Conservation (phyloP, 2,113 vertebrate genomes). For the Arothron firmamentum region DNA sequence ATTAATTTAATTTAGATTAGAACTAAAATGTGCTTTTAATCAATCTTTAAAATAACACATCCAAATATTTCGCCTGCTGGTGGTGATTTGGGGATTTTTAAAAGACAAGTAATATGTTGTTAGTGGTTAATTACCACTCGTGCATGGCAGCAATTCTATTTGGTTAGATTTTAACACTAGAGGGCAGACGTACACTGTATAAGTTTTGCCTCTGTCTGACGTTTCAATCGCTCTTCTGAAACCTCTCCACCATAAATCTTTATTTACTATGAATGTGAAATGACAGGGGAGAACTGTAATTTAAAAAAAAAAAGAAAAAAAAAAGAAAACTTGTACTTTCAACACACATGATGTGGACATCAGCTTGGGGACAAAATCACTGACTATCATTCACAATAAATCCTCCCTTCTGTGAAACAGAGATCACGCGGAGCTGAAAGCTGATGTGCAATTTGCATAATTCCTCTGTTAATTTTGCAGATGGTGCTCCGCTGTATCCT, state of each 20-base stretch:
- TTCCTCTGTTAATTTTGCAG: conserved; percentile 36
- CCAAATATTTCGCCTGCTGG: background rate
- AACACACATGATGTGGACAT: background rate
- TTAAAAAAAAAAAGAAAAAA: background rate
- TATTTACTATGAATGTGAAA: background rate
- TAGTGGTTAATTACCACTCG: background rate
- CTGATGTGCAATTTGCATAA: conserved; percentile 37
- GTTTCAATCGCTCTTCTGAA: background rate
- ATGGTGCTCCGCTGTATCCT: conserved; percentile 30
- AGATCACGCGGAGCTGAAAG: conserved; percentile 17
- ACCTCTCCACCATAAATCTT: background rate
- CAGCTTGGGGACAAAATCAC: conserved; percentile 2
- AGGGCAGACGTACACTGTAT: conserved; percentile 38
- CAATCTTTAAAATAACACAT: background rate
- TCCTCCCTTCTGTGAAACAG: conserved; percentile 7
- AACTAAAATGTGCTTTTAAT: conserved; percentile 1
- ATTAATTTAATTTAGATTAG: background rate
- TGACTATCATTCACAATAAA: conserved; percentile 14
- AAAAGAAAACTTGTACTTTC: background rate
- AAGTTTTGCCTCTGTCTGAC: background rate
- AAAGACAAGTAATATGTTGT: background rate
- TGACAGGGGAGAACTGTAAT: background rate
- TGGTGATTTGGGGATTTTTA: background rate
- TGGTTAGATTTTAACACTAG: conserved; percentile 36
- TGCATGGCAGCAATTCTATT: background rate